Evolutionary conservation across 2,888 invertebrate genomes (phyloP).

Genomic region (Yponomeuta malinellus): DNA sequence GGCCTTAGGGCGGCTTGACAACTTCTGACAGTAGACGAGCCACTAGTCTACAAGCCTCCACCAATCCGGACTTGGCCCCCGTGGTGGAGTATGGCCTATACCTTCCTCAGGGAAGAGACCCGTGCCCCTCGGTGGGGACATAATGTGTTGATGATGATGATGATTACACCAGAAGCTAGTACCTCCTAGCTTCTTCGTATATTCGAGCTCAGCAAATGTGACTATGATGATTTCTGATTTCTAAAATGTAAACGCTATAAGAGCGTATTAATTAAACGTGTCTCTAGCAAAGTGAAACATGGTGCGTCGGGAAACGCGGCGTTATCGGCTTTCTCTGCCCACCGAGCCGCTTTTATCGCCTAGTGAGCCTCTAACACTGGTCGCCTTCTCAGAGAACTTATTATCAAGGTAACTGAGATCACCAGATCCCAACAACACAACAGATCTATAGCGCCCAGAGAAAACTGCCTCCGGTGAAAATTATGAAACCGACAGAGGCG

Average conservation of each 20-base stretch:
- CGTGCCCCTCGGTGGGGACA: too few relatives aligned
- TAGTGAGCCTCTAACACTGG: slow-evolving; percentile 10
- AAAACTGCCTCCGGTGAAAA: slow-evolving; percentile 54
- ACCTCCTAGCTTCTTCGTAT: background rate
- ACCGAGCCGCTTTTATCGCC: slow-evolving; percentile 45
- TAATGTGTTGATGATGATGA: too few relatives aligned
- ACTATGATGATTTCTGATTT: background rate
- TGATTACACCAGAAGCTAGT: background rate
- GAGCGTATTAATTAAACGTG: slow-evolving; percentile 2
- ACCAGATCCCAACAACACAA: background rate
- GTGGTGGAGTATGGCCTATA: too few relatives aligned
- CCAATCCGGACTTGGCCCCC: too few relatives aligned
- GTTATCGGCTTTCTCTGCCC: slow-evolving; percentile 59
- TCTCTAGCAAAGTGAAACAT: background rate
- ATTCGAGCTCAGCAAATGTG: too few relatives aligned
- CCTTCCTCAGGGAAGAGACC: too few relatives aligned
- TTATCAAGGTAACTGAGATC: background rate
- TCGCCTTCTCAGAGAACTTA: background rate
- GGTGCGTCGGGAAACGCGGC: slow-evolving; percentile 48
- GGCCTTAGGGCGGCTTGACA: too few relatives aligned
- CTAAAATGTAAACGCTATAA: background rate
- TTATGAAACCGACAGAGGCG: slow-evolving; percentile 48
- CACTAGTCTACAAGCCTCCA: too few relatives aligned
- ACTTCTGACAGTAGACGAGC: too few relatives aligned
- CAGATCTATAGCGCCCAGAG: slow-evolving; percentile 37